Evolutionary conservation across 1,140 invertebrate species (phyloP).

Genomic region (Sweltsa coloradensis): DNA sequence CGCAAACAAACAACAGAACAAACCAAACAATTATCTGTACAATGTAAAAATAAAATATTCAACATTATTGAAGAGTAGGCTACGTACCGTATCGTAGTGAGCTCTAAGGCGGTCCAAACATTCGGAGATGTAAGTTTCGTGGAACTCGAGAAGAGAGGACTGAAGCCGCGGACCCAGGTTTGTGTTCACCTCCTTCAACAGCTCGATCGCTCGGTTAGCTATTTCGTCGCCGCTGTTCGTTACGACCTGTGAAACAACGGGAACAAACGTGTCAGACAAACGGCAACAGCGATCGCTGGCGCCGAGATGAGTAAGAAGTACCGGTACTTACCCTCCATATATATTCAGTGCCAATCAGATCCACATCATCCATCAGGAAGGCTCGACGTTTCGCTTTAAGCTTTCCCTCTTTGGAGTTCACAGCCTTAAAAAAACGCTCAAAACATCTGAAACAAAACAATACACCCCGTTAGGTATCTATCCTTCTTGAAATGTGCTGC

Average conservation of each 20-base stretch:
- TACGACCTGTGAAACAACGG: conserved; percentile 50
- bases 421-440: conserved; percentile 92
- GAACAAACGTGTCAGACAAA: neutral
- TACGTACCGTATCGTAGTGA: conserved; percentile 64
- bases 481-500: too few species aligned
- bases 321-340: conserved; percentile 73
- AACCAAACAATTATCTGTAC: too few species aligned
- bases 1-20: too few species aligned
- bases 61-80: too few species aligned
- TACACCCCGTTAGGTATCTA: too few species aligned
- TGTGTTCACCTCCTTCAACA: conserved; percentile 87
- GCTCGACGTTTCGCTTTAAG: conserved; percentile 72
- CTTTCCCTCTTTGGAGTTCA: conserved; percentile 92
- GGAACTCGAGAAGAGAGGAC: conserved; percentile 62
- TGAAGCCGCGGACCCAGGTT: conserved; percentile 79
- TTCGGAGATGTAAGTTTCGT: conserved; percentile 81
- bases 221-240: conserved; percentile 84
- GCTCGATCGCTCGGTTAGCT: conserved; percentile 77
- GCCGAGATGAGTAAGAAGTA: too few species aligned
- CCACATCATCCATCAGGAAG: conserved; percentile 68
- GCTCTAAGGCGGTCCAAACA: conserved; percentile 80
- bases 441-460: conserved; percentile 68
- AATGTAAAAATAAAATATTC: too few species aligned
- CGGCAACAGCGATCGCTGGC: too few species aligned
- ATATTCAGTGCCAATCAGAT: conserved; percentile 93